Evolutionary conservation across 2,888 invertebrate genomes (phyloP).

Genomic region (Mycalesis mineus): DNA sequence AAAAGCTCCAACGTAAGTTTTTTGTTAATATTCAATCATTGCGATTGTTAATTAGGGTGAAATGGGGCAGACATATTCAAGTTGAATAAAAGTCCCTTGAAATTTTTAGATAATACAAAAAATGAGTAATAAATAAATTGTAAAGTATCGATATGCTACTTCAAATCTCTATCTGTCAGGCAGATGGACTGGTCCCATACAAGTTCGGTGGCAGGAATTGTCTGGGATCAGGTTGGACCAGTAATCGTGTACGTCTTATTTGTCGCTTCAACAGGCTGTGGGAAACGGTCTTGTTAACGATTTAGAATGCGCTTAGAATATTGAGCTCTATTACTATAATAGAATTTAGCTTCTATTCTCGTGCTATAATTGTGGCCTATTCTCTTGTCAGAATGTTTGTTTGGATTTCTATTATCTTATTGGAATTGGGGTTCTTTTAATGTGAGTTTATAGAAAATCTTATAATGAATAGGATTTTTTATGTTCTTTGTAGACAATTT

Average conservation of each 20-base stretch:
- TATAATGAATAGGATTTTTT: too few species aligned
- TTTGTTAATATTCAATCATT: too few species aligned
- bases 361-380: not conserved
- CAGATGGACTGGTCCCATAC: conserved; percentile 28
- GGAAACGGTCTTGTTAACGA: conserved; percentile 30
- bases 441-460: not conserved
- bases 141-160: conserved; percentile 19
- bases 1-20: too few species aligned
- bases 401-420: not conserved
- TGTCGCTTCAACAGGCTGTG: conserved; percentile 22
- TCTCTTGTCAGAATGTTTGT: not conserved
- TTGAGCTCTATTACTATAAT: not conserved
- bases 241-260: conserved; percentile 20
- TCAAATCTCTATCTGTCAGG: conserved; percentile 28
- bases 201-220: conserved; percentile 32
- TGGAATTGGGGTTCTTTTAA: not conserved
- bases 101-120: too few species aligned
- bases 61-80: too few species aligned
- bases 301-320: not conserved
- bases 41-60: too few species aligned
- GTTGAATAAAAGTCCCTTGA: too few species aligned
- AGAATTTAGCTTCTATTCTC: not conserved
- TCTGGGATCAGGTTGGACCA: conserved; percentile 33
- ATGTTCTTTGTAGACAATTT: too few species aligned
- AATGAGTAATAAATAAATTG: not conserved